A percentile compares a stretch with the other conserved stretches of the same genome.
These are phyloP conservation scores for Lordiphosa fenestrarum DNA, from an alignment of 2,888 invertebrate species.

Conservation along the genomic window DNA sequence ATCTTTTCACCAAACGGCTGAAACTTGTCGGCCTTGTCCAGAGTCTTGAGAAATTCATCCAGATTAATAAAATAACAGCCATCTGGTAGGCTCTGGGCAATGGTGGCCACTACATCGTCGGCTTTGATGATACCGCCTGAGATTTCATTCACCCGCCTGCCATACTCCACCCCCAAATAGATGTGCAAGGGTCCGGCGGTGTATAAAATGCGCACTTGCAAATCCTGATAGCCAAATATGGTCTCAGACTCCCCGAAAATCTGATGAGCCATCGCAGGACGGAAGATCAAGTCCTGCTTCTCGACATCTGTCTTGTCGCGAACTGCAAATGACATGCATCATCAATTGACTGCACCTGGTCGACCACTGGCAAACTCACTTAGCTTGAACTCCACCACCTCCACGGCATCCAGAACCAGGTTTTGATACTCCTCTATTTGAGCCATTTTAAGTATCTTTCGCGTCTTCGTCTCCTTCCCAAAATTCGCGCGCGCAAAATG, in stretches of 20 bases:
- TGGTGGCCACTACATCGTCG: conserved; percentile 87
- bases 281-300: conserved; percentile 84
- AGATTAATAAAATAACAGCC: conserved; percentile 85
- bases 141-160: conserved; percentile 84
- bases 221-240: conserved; percentile 95
- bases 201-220: conserved; percentile 89
- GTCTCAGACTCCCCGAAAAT: conserved; percentile 95
- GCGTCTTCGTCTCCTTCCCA: conserved; percentile 14
- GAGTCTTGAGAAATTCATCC: conserved; percentile 85
- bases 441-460: conserved; percentile 52
- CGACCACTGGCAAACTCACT: conserved; percentile 54
- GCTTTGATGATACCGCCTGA: conserved; percentile 82
- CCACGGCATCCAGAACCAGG: conserved; percentile 76
- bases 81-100: conserved; percentile 86
- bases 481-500: conserved; percentile 66
- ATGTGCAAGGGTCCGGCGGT: conserved; percentile 90
- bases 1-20: conserved; percentile 88
- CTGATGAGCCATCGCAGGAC: conserved; percentile 95
- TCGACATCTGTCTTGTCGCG: conserved; percentile 85
- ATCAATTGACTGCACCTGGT: neutral
- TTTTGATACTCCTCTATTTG: conserved; percentile 76
- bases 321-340: conserved; percentile 79
- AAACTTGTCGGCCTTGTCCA: conserved; percentile 88
- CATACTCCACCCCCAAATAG: conserved; percentile 88
- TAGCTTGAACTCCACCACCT: conserved; percentile 78